Percentiles rank a stretch among this genome's conserved stretches.
Evolutionary conservation across 2,113 vertebrate species (phyloP).

Genomic region (Hemibagrus wyckioides): DNA sequence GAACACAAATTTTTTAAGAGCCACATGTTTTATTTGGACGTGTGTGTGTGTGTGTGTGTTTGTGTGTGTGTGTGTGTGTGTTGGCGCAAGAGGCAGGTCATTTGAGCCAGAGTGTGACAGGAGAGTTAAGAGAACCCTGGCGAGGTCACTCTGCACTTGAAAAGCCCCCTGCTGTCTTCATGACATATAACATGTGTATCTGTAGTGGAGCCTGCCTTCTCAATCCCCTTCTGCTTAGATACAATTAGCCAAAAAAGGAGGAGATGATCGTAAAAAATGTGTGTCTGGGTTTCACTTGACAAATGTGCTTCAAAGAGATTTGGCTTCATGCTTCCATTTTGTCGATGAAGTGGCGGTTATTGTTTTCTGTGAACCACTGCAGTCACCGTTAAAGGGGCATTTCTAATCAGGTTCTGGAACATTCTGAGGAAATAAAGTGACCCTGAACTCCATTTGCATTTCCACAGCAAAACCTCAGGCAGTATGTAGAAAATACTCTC

Average conservation of each 20-base stretch:
- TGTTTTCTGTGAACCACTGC: not conserved
- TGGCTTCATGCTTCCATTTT: not conserved
- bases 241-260: conserved; percentile 12
- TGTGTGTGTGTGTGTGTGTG: conserved; percentile 18
- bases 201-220: not conserved
- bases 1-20: conserved; percentile 29
- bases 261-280: not conserved
- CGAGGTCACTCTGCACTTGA: conserved; percentile 42
- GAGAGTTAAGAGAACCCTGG: conserved; percentile 44
- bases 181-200: conserved; percentile 43
- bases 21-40: conserved; percentile 3
- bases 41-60: conserved; percentile 16
- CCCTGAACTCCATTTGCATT: not conserved
- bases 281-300: conserved; percentile 9
- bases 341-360: not conserved
- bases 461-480: not conserved
- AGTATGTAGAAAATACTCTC: not conserved
- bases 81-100: conserved; percentile 8
- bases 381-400: not conserved
- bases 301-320: conserved; percentile 32
- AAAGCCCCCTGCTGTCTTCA: conserved; percentile 39
- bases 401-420: not conserved
- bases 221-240: conserved; percentile 40
- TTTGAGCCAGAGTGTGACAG: conserved; percentile 48
- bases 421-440: not conserved